These are phyloP conservation scores for Epizoanthus stellaris DNA, from an alignment of 92 coral and sea anemone genomes.

Conservation along the genomic window DNA sequence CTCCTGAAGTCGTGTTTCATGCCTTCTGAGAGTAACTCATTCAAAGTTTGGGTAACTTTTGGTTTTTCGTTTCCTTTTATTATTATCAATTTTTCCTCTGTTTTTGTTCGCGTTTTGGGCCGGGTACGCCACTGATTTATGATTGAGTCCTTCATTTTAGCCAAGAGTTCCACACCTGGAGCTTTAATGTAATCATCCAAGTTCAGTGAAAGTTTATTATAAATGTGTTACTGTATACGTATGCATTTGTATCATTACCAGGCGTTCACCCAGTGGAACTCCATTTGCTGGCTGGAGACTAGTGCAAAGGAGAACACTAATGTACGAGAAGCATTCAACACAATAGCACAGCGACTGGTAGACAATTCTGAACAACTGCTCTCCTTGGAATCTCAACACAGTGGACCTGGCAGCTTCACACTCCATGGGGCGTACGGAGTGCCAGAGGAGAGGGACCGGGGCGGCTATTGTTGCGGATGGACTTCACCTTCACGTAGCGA, in stretches of 20 bases:
- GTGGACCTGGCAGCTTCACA: constrained; percentile 88
- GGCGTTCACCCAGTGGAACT: constrained; percentile 78
- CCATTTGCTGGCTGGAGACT: constrained; percentile 88
- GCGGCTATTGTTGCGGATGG: constrained; percentile 19
- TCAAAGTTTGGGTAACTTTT: too few relatives aligned
- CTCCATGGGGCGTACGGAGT: constrained; percentile 90
- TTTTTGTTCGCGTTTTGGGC: too few relatives aligned
- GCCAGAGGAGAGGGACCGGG: constrained; percentile 41
- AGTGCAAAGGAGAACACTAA: constrained; percentile 92
- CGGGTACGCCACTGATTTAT: too few relatives aligned
- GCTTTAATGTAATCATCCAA: too few relatives aligned
- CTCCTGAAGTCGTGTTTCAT: too few relatives aligned
- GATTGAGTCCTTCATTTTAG: too few relatives aligned
- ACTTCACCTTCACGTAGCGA: neutral
- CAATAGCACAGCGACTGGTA: constrained; percentile 73
- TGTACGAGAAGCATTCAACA: constrained; percentile 81
- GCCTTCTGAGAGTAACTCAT: too few relatives aligned
- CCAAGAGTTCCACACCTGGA: too few relatives aligned
- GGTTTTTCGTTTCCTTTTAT: too few relatives aligned
- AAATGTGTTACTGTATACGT: too few relatives aligned
- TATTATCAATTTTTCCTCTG: too few relatives aligned
- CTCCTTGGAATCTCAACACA: constrained; percentile 68
- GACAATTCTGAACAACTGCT: constrained; percentile 77
- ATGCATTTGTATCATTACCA: neutral
- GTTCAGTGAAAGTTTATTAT: too few relatives aligned